Base-by-base conservation (phyloP, 1,140 invertebrate genomes). In the Sitobion miscanthi region DNA sequence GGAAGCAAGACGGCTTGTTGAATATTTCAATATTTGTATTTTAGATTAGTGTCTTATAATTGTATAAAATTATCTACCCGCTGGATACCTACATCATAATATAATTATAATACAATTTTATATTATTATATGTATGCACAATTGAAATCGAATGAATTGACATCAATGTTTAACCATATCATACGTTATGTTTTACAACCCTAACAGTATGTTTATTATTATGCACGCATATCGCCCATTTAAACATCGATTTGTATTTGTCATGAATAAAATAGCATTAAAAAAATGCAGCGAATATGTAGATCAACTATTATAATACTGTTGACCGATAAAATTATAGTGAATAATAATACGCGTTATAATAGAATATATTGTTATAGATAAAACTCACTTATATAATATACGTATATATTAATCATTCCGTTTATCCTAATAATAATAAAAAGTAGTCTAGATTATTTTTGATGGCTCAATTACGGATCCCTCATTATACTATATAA, bases 391-490 rank as follows among this genome's bases (percentile, higher is more conserved):
- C 52, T 21, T 23, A 54, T 30, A 85, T 83, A 57, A 57, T 62
- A 23, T 25, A 38, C 38, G 62, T 77, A 77, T 17, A 35, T 77
- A 47, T 86, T 23, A 86, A 86, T 86, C 45, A 86, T 77, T 49
- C 25, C 45, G 85, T 47, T 45, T 47, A 47, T 86, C 30, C 4
- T 30, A 86, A 86, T 42, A 25, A 86, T 47, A 86, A 86, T 49
- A 35, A 87, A 87, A 87, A 49, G 30, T 49, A 35, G 45, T 49
- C 86, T 87, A 87, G 45, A 87, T 87, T 87, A 87, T 87, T 87
- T 85, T 82, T 91, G 90, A 91, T 91, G 90, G 57, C 57, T 91
- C 90, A 91, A 91, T 91, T 91, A 47, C 42, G 57, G 5, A 77
- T 87, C 86, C 86, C 88, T 21, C 52, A 89, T 90, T 54, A 62